Evolutionary conservation across 1,140 invertebrate genomes (phyloP), one percentile per base, ranked within the genome.

Genomic region (Sarcophaga bullata): DNA sequence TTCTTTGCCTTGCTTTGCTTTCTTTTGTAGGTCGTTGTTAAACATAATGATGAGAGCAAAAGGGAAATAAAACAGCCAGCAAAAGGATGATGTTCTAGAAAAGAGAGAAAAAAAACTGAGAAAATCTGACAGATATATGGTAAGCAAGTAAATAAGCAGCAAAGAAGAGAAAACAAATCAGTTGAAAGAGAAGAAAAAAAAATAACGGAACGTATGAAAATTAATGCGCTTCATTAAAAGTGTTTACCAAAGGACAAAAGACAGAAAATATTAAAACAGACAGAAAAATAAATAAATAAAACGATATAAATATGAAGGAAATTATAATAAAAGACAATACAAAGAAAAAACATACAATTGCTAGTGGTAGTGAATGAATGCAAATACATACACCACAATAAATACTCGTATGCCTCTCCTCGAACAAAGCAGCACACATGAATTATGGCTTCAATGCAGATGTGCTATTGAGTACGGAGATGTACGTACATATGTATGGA

Each of bases 151-250:
- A 37, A 37, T 37, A 37, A 37, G 25, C 25, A 37, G 25, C 25
- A 37, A 37, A 37, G 4, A 37, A 37, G 1, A 37, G 4, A 37
- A 37, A 37, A 37, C 25, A 37, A 37, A 37, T 1, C 4, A 68
- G 62, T n/a, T n/a, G n/a, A n/a, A n/a, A n/a, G n/a, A n/a, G n/a
- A n/a, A n/a, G n/a, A n/a, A 4, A 37, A 68, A 68, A 68, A 25
- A 68, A 58, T 13, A 7, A 58, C 11, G 62, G 19, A 68, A 68
- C 62, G 62, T 19, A 68, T 19, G 62, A n/a, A 68, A 68, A 68
- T 68, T 68, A 68, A 68, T 68, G 62, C 62, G 62, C 62, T 68
- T 68, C 62, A 68, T 68, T 68, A 68, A 68, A 68, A 68, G 62
- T 68, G 62, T 68, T 68, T 68, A 68, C 62, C 15, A 19, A 68